phyloP scores from a whole-genome alignment of 2,113 vertebrate species.

The Pelmatolapia mariae region DNA sequence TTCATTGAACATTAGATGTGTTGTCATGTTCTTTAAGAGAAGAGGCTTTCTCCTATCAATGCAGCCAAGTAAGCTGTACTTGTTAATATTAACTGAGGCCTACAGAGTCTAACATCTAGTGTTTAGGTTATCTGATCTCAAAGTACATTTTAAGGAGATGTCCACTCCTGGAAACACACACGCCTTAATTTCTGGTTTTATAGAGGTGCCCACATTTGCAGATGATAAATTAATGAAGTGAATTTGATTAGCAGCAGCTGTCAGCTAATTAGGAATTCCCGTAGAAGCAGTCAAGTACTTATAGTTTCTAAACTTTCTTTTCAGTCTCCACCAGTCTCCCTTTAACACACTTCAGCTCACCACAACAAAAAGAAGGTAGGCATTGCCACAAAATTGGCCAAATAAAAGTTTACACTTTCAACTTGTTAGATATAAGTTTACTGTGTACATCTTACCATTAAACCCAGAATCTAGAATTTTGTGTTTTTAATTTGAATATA shows the following conservation, averaged over 20 bases:
- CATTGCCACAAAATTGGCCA: neutral
- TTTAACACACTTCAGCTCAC: neutral
- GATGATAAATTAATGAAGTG: neutral
- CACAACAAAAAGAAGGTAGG: neutral
- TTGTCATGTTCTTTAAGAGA: neutral
- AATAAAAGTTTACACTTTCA: neutral
- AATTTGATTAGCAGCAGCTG: neutral
- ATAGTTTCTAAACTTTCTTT: neutral
- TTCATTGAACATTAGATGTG: neutral
- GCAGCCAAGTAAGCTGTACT: neutral
- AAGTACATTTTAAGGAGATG: neutral
- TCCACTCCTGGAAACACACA: fast-evolving
- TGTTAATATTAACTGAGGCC: neutral
- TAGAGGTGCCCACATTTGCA: neutral
- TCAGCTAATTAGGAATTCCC: neutral
- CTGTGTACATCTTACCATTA: neutral
- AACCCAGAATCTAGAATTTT: neutral
- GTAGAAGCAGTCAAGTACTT: neutral
- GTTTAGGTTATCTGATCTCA: neutral
- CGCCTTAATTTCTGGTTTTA: neutral
- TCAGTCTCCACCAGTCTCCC: neutral
- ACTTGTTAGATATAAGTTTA: neutral
- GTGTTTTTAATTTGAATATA: neutral
- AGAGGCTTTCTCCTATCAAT: neutral
- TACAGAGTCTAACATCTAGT: neutral